These are phyloP conservation scores for Alouatta palliata DNA, from an alignment of 2,113 vertebrate species.

Conservation along the genomic window DNA sequence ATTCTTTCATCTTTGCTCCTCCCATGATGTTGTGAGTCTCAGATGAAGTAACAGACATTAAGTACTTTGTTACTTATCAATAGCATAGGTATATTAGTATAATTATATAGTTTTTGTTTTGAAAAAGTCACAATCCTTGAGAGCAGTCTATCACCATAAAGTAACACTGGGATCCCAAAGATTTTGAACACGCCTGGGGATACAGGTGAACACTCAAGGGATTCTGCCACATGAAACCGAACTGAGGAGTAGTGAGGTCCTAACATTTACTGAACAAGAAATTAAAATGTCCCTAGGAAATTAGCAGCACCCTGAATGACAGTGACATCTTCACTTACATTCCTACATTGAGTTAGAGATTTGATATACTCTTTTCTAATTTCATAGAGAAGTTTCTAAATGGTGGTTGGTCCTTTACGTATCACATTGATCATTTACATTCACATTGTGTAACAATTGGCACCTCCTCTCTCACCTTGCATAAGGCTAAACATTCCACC, in stretches of 20 bases:
- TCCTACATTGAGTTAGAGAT: not conserved
- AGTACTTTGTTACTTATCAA: not conserved
- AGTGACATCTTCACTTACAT: not conserved
- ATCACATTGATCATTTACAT: too few species aligned
- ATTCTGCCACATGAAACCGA: not conserved
- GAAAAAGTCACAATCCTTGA: constrained; percentile 1
- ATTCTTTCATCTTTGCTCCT: not conserved
- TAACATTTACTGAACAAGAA: not conserved
- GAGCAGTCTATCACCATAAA: not conserved
- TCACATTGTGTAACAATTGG: not conserved
- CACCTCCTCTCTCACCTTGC: not conserved
- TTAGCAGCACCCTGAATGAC: not conserved
- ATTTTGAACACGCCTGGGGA: not conserved
- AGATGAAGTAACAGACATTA: not conserved
- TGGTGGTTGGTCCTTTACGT: not conserved
- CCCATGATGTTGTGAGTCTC: not conserved
- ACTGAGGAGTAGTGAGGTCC: not conserved
- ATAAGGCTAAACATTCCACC: not conserved
- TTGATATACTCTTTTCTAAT: not conserved
- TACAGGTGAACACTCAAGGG: not conserved
- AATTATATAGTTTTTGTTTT: not conserved
- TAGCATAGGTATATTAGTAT: not conserved
- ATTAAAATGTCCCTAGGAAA: not conserved
- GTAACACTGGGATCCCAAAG: not conserved
- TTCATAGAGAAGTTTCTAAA: not conserved